phyloP scores from a whole-genome alignment of 2,113 vertebrate genomes.

The Pleuronectes platessa region DNA sequence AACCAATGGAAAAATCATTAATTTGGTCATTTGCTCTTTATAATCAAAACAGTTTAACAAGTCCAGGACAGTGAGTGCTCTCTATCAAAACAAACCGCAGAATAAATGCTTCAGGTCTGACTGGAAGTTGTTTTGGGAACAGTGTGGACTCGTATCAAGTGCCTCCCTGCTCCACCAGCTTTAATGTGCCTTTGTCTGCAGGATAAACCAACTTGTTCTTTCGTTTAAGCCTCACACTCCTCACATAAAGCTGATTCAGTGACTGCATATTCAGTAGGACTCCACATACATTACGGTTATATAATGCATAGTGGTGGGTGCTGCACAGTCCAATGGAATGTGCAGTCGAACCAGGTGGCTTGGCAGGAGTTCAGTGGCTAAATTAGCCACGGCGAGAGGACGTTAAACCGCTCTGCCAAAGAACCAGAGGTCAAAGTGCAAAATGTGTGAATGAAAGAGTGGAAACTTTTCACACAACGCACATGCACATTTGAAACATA shows the following conservation, averaged over 20 bases:
- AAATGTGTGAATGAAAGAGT: no score
- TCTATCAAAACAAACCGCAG: constrained; percentile 42
- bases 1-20: constrained; percentile 33
- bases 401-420: neutral
- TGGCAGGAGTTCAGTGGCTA: constrained; percentile 16
- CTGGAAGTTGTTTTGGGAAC: constrained; percentile 2
- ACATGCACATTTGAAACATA: no score
- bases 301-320: no score
- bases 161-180: constrained; percentile 2
- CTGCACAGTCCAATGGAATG: no score
- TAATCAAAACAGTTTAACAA: constrained; percentile 31
- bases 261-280: neutral
- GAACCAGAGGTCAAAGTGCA: no score
- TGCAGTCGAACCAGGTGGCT: neutral
- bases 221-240: neutral
- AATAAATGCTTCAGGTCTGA: constrained; percentile 10
- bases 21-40: constrained; percentile 3
- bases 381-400: neutral
- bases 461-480: no score
- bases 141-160: neutral
- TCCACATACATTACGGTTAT: neutral
- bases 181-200: no score
- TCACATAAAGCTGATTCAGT: neutral
- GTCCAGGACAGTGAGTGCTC: constrained; percentile 3
- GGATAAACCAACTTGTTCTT: neutral